Percentiles rank a stretch among this genome's conserved stretches.
phyloP scores from a whole-genome alignment of 2,888 invertebrate species.

The Bembecia ichneumoniformis region DNA sequence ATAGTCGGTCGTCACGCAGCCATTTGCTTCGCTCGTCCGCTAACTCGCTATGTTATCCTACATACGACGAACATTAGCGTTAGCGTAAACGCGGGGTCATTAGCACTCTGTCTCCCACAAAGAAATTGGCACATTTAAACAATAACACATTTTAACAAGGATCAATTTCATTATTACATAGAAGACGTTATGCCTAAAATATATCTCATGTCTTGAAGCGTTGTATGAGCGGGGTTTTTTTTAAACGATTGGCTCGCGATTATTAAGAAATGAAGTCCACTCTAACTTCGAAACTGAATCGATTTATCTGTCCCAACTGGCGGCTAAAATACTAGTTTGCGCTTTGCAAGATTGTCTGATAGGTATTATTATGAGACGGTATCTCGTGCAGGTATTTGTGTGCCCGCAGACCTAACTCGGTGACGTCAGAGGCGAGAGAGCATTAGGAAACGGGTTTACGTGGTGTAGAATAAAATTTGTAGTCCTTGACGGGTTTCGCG shows the following conservation, averaged over 20 bases:
- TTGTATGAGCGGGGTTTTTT: too few species aligned
- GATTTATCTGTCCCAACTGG: too few species aligned
- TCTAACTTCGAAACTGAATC: too few species aligned
- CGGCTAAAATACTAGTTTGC: too few species aligned
- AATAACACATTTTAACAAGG: constrained; percentile 10
- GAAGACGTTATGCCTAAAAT: neutral
- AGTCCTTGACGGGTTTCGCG: constrained; percentile 51
- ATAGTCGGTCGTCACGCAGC: too few species aligned
- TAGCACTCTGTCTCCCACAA: constrained; percentile 40
- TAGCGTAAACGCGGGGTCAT: constrained; percentile 35
- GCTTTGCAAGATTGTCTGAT: too few species aligned
- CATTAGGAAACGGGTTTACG: constrained; percentile 51
- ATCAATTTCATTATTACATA: neutral
- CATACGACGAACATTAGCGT: neutral
- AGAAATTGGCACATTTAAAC: constrained; percentile 22
- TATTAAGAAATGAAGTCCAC: too few species aligned
- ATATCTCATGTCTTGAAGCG: too few species aligned
- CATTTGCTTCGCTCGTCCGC: too few species aligned
- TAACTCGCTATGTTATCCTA: too few species aligned
- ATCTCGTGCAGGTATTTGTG: neutral
- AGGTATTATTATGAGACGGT: too few species aligned
- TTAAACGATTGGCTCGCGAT: too few species aligned
- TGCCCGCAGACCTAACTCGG: constrained; percentile 6
- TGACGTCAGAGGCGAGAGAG: constrained; percentile 24
- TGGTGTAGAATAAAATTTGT: constrained; percentile 53